Evolutionary conservation across 2,888 invertebrate species (phyloP).

Genomic region (Elmis aenea): DNA sequence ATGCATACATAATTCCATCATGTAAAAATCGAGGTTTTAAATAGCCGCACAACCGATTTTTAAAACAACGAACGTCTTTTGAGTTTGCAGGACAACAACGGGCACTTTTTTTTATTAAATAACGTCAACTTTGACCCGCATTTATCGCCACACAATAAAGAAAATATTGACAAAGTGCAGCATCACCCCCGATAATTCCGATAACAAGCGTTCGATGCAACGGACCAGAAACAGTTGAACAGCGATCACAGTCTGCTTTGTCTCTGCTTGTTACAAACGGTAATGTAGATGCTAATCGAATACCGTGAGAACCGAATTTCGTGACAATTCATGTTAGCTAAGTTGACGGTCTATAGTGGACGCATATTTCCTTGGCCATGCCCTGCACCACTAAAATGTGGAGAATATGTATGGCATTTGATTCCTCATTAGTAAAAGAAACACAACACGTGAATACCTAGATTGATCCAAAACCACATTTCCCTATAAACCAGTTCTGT

Average conservation of each 20-base stretch:
- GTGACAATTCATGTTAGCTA: conserved; percentile 37
- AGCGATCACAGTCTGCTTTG: conserved; percentile 17
- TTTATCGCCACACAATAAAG: conserved; percentile 5
- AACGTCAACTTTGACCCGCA: conserved; percentile 12
- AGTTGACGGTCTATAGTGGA: conserved; percentile 17
- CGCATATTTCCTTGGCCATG: conserved; percentile 12
- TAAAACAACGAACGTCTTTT: too few species aligned
- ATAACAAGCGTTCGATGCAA: conserved; percentile 21
- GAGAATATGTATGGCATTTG: too few species aligned
- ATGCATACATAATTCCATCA: too few species aligned
- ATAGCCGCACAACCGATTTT: too few species aligned
- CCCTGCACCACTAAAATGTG: conserved; percentile 10
- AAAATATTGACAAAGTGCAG: conserved; percentile 19
- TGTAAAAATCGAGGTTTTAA: too few species aligned
- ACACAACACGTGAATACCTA: too few species aligned
- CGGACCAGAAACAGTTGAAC: conserved; percentile 28
- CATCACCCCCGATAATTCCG: conserved; percentile 28
- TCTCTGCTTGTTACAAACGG: conserved; percentile 34
- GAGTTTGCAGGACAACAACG: too few species aligned
- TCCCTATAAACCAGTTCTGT: too few species aligned
- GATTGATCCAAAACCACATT: too few species aligned
- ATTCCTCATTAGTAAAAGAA: too few species aligned
- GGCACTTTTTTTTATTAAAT: too few species aligned
- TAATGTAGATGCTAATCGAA: conserved; percentile 42
- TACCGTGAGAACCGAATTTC: conserved; percentile 38